phyloP scores from a whole-genome alignment of 2,888 invertebrate genomes.

The Theretra japonica region DNA sequence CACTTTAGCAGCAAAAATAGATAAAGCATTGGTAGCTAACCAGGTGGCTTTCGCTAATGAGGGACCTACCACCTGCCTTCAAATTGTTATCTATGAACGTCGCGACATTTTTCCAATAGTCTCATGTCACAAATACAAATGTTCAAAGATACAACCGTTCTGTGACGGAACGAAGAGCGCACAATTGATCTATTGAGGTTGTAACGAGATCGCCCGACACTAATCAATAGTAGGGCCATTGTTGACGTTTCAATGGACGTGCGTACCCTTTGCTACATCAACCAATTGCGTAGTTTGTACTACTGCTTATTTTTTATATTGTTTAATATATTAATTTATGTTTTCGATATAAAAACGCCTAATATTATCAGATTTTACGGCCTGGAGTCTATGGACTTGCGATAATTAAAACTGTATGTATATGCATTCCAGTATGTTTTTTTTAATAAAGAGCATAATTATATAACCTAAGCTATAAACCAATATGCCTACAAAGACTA shows the following conservation, averaged over 20 bases:
- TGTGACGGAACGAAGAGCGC: background rate
- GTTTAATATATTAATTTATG: background rate
- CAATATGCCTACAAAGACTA: no score
- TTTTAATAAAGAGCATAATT: no score
- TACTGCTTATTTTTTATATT: background rate
- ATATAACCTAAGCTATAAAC: no score
- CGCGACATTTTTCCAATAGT: background rate
- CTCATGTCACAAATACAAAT: conserved; percentile 1
- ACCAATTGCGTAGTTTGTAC: background rate
- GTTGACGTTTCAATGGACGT: conserved; percentile 40
- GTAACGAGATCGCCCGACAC: conserved; percentile 58
- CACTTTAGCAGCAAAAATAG: no score
- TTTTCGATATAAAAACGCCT: no score
- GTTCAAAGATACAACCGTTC: background rate
- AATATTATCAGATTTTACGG: no score
- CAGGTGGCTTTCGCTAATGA: no score
- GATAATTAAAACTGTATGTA: no score
- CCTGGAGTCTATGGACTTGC: no score
- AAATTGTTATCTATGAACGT: background rate
- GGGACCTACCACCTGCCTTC: no score
- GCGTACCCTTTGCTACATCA: background rate
- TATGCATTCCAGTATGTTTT: no score
- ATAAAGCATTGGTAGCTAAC: no score
- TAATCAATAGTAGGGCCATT: conserved; percentile 43
- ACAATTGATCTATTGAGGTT: conserved; percentile 65